Base-by-base conservation (phyloP, 2,888 invertebrate genomes). In the Apodemia hepburni region DNA sequence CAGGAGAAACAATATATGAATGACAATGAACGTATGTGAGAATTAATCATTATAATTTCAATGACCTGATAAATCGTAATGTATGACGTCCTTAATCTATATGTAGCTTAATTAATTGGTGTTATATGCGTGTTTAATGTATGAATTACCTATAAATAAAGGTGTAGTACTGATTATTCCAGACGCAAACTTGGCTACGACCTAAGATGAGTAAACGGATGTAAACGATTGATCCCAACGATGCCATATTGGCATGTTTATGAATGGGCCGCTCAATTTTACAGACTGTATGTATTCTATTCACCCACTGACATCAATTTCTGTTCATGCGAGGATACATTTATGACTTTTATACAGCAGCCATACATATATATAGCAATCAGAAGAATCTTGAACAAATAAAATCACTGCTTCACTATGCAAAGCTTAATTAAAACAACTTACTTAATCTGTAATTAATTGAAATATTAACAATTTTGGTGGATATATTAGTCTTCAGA, bases 181-280 rank as follows among this genome's bases (percentile, higher is more conserved):
- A 78, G 70, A 75, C 73, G 71, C 69, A 72, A 71, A 72, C 68
- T 70, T 69, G 73, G 72, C 71, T 69, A 71, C 75, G 74, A 68
- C 67, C 70, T 69, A 71, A 71, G 72, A 74, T 77, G 75, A 75
- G 70, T 74, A 73, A 80, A 82, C 85, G 87, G 85, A 85, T 85
- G 81, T 80, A 78, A 81, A 73, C 79, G 78, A 82, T 81, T 84
- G 85, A 84, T 82, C 82, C 78, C 78, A 15, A 54, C 54, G 69
- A 75, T 78, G 78, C 74, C 74, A 74, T 77, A 85, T 81, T 85
- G 82, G 75, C 82, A 82, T 85, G 72, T 86, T 84, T 84, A 86
- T 81, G 81, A 79, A 82, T 80, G 77, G 74, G 75, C 73, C 73
- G 74, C 71, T 74, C 68, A 75, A 54, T 54, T 45, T 65, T 64